Base-by-base conservation (phyloP, 2,888 invertebrate genomes). In the Agonopterix heracliana region DNA sequence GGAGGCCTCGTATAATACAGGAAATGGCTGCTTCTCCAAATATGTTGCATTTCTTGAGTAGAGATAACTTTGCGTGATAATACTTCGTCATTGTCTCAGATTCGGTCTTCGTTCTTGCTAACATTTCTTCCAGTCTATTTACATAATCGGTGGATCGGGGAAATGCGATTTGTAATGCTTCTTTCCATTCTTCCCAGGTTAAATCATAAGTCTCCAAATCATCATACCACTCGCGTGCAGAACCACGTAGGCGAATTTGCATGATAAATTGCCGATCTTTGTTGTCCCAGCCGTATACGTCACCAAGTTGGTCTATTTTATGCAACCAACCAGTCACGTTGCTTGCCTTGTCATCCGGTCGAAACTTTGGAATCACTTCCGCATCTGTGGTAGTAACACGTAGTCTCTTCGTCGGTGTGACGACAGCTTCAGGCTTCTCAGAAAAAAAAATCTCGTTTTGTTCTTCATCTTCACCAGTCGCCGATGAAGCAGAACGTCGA, bases 361-460 rank as follows among this genome's bases (percentile, higher is more conserved):
- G 46, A 11, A 61, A 63, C 43, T 54, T 54, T 1, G 59, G 59
- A 1, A 59, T 53, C 0, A 57, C 47, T 44, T 56, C 54, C 2
- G 54, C 56, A 26, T 56, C 56, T 1, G 38, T 51, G 42, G 95
- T 7, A 7, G 40, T n/a, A n/a, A 40, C 96, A 17, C 41, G 14
- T 13, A 38, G 38, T n/a, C 34, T 10, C 34, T 40, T 26, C 7
- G 54, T 52, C 1, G 40, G n/a, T 4, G 35, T 4, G 9, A 35
- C 9, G 4, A 8, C 35, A 9, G 4, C 35, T 35, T 35, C 35
- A n/a, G n/a, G 4, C 35, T 35, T 35, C 35, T 8, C 7, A 35
- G 35, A 35, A 35, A 35, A 35, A 35, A 35, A 35, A 35, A 35
- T 8, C 9, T 35, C 35, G 7, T 35, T 9, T 9, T 35, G 4